Base-by-base conservation (phyloP, 2,113 vertebrate species). In the Tetrax tetrax region DNA sequence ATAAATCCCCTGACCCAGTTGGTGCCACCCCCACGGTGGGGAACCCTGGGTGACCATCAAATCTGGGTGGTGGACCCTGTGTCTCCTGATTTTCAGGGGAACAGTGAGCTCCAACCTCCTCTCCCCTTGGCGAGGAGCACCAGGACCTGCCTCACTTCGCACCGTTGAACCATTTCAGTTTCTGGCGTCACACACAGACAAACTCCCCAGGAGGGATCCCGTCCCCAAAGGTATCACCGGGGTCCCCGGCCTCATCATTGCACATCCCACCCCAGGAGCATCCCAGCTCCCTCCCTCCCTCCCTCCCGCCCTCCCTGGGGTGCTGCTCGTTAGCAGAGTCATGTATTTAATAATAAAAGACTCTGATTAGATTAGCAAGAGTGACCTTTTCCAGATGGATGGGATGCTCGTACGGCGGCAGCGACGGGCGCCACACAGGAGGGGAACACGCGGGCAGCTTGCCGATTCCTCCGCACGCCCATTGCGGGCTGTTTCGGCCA, bases 361-460 rank as follows among this genome's bases (percentile, higher is more conserved):
- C 14, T 13, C 61, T 25, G 65, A 94, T 88, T 79, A 41, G 51
- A 89, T 93, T 50, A 93, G 79, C 28, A 2, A 24, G 68, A 70
- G 53, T 41, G 84, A 86, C 91, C 89, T 95, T 95, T 93, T 47
- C 83, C 77, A 77, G 90, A 84, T 6, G 87, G 95, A 91, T 33
- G 81, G 59, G 87, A 75, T 5, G 53, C 56, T 83, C 25, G 5
- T 23, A 13, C 0, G 0, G 17, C 2, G 3, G 24, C 81, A 35
- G 27, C 1, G 29, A n/a, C 31, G 0, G 33, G 66, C 7, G 8
- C 77, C 28, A 6, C 1, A 0, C 4, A 0, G 63, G 31, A 77
- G 64, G 23, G 70, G 75, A 80, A 47, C 16, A 10, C n/a, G 20
- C 27, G 10, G 7, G 24, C 50, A 87, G 43, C 61, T 92, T 31